Conservation (phyloP, 1,140 invertebrate species). For the Bombyx mori region ASM3026992v2 NC_085109.1:6464001-6464500, state of each 20-base stretch:
- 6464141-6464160: no score
- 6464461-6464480: no score
- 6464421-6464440: no score
- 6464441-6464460: no score
- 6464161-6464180: no score
- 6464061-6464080: no score
- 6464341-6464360: slow-evolving; percentile 1
- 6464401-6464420: neutral
- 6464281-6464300: slow-evolving; percentile 45
- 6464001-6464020: neutral
- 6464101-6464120: no score
- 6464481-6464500: no score
- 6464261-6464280: slow-evolving; percentile 41
- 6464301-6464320: slow-evolving; percentile 21
- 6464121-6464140: no score
- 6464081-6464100: no score
- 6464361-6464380: slow-evolving; percentile 4
- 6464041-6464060: no score
- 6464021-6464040: neutral
- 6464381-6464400: slow-evolving; percentile 5
- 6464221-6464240: slow-evolving; percentile 36
- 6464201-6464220: slow-evolving; percentile 19
- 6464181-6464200: slow-evolving; percentile 9
- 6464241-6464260: slow-evolving; percentile 58
- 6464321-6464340: slow-evolving; percentile 33